These are phyloP conservation scores for Dryocosmus kuriphilus DNA, from an alignment of 2,888 invertebrate species.

Conservation along the genomic window DNA sequence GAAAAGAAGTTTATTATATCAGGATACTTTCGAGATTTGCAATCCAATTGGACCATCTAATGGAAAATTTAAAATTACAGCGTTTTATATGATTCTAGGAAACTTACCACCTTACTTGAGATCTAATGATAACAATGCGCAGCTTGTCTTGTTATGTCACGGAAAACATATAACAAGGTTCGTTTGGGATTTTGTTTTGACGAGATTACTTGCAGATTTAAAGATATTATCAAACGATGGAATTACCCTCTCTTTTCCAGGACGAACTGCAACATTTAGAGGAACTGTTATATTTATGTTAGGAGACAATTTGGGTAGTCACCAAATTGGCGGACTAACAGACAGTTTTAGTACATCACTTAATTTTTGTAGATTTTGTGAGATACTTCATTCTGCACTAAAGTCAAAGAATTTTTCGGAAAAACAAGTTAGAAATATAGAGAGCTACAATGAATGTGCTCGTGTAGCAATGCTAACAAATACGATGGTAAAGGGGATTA, in stretches of 20 bases:
- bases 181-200: neutral
- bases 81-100: neutral
- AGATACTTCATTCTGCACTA: neutral
- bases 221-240: neutral
- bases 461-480: no score
- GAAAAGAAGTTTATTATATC: no score
- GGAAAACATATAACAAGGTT: neutral
- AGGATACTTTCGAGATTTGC: no score
- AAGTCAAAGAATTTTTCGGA: neutral
- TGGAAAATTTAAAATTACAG: neutral
- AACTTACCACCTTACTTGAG: slow-evolving; percentile 4
- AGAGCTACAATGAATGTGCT: no score
- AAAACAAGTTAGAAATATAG: neutral
- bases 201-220: neutral
- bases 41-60: no score
- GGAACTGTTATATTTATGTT: neutral
- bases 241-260: neutral
- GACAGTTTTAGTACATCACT: neutral
- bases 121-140: neutral
- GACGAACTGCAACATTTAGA: neutral
- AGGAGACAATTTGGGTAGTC: slow-evolving; percentile 5
- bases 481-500: no score
- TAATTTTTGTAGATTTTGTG: slow-evolving; percentile 3
- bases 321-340: neutral
- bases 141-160: slow-evolving; percentile 3